Conservation (phyloP, 1,140 invertebrate genomes). For the Anthonomus grandis region DNA sequence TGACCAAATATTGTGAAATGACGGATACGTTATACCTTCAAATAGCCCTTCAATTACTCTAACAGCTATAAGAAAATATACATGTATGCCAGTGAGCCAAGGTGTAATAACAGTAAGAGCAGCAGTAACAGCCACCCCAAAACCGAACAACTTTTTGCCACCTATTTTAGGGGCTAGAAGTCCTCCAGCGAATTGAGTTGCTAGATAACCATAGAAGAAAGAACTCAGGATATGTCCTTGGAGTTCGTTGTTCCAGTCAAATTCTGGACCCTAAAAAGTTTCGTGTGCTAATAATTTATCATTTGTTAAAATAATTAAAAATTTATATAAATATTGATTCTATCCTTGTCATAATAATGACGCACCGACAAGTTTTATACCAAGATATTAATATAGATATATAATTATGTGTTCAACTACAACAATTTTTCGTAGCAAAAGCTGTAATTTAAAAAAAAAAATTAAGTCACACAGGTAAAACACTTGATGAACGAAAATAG, state of each 20-base stretch:
- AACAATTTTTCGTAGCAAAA: too few relatives aligned
- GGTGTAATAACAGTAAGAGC: slow-evolving; percentile 82
- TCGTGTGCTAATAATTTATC: too few relatives aligned
- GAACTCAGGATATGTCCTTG: slow-evolving; percentile 81
- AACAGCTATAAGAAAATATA: slow-evolving; percentile 68
- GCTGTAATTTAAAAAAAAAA: too few relatives aligned
- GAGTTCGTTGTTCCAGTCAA: slow-evolving; percentile 74
- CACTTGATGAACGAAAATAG: too few relatives aligned
- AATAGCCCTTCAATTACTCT: slow-evolving; percentile 84
- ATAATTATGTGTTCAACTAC: too few relatives aligned
- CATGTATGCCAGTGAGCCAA: slow-evolving; percentile 65
- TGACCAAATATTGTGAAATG: slow-evolving; percentile 84
- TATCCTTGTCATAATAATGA: too few relatives aligned
- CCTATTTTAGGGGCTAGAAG: slow-evolving; percentile 56
- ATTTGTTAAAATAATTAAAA: not conserved
- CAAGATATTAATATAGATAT: too few relatives aligned
- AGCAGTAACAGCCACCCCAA: slow-evolving; percentile 78
- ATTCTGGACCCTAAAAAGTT: slow-evolving; percentile 55
- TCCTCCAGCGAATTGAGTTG: slow-evolving; percentile 64
- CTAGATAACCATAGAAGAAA: slow-evolving; percentile 81
- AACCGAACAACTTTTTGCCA: slow-evolving; percentile 69
- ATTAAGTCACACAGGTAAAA: too few relatives aligned
- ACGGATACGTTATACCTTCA: slow-evolving; percentile 89
- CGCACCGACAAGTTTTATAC: too few relatives aligned
- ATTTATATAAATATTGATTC: not conserved